Percentiles rank a stretch among this genome's conserved stretches.
Conservation (phyloP, 2,797 vertebrate genomes). For the Gobionotothen gibberifrons region DNA sequence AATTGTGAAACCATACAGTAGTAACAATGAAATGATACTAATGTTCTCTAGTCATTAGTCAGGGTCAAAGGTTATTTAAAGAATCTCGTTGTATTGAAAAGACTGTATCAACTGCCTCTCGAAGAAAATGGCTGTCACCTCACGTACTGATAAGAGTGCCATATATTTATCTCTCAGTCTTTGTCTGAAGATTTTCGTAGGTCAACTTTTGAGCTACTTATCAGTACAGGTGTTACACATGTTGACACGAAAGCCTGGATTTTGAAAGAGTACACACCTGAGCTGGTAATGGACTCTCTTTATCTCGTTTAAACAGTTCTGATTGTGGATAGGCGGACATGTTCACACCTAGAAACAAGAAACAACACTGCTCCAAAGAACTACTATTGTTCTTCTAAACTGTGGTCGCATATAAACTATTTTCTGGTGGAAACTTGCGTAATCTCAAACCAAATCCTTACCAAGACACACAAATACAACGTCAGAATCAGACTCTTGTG, state of each 20-base stretch:
- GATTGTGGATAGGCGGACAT: constrained; percentile 68
- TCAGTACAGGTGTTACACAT: constrained; percentile 81
- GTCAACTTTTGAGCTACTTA: constrained; percentile 81
- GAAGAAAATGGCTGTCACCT: constrained; percentile 47
- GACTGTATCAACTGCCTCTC: constrained; percentile 33
- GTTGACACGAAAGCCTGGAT: constrained; percentile 65
- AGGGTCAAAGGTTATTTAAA: constrained; percentile 56
- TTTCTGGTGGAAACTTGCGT: constrained; percentile 39
- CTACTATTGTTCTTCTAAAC: constrained; percentile 59
- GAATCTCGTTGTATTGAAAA: constrained; percentile 42
- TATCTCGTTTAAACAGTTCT: constrained; percentile 87
- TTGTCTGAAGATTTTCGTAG: constrained; percentile 62
- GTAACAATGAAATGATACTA: constrained; percentile 39
- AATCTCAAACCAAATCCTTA: constrained; percentile 29
- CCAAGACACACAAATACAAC: background rate
- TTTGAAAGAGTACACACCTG: constrained; percentile 78
- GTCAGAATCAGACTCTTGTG: background rate
- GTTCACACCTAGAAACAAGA: constrained; percentile 82
- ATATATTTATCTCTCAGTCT: constrained; percentile 51
- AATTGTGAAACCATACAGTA: constrained; percentile 10
- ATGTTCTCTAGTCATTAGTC: constrained; percentile 28
- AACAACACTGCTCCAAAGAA: constrained; percentile 66
- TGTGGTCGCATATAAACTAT: constrained; percentile 83
- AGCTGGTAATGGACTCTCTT: constrained; percentile 80
- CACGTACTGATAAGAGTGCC: constrained; percentile 57